Evolutionary conservation across 2,113 vertebrate species (phyloP).

Genomic region (Eulacestoma nigropectus): DNA sequence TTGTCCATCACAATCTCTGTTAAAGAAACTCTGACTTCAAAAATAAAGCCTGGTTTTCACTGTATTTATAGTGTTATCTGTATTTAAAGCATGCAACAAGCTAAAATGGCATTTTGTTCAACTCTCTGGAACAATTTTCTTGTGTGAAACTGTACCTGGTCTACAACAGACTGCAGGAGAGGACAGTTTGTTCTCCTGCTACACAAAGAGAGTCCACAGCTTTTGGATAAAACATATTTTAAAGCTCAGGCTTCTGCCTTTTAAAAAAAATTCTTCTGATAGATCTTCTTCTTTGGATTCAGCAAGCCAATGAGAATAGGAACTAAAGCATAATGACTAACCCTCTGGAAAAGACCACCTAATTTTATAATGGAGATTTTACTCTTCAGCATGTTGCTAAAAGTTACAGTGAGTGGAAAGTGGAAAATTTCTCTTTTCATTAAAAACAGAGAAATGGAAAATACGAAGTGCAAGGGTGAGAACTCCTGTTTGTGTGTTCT

Average conservation of each 20-base stretch:
- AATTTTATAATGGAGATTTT: not conserved
- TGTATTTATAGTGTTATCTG: not conserved
- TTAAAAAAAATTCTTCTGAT: not conserved
- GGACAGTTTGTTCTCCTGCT: too few species aligned
- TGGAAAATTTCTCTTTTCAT: not conserved
- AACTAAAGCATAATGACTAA: not conserved
- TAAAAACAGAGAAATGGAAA: not conserved
- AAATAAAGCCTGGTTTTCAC: not conserved
- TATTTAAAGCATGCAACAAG: not conserved
- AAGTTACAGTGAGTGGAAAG: too few species aligned
- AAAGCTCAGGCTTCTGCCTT: not conserved
- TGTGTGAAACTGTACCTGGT: not conserved
- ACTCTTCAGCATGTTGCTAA: not conserved
- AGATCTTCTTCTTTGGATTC: not conserved
- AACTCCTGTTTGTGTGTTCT: not conserved
- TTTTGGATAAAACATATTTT: not conserved
- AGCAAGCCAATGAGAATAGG: not conserved
- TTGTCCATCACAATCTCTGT: not conserved
- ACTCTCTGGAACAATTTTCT: not conserved
- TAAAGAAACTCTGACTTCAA: not conserved
- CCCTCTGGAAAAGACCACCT: not conserved
- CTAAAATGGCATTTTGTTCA: not conserved
- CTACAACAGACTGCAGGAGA: not conserved
- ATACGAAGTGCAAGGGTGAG: not conserved
- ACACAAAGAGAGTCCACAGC: not conserved